Base-by-base conservation (phyloP, 2,113 vertebrate genomes). In the Phalacrocorax aristotelis region DNA sequence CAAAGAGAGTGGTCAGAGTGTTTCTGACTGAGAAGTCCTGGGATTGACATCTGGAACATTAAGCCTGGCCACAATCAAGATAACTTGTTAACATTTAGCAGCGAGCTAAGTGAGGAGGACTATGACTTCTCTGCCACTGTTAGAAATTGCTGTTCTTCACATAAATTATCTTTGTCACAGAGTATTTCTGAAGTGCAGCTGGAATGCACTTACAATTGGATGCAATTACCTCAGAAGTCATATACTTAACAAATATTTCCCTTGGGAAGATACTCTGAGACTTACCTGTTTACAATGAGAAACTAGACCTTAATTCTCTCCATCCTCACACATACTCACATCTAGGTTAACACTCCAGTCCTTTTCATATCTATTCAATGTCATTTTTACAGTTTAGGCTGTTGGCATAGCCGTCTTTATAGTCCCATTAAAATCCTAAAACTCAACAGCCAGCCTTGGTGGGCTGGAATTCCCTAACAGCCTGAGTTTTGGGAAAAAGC, bases 171-270 rank as follows among this genome's bases (percentile, higher is more conserved):
- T 87, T 93, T 92, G 82, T 76, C 75, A 87, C 17, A 22, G 34
- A 66, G 27, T 71, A 55, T 54, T 92, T 93, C 93, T 88, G 75
- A 90, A 96, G 78, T 71, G 46, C 7, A 27, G 17, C 27, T 86
- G 62, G n/a, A 96, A 90, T 83, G 32, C n/a, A 81, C 92, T 83
- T 77, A 66, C 34, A 90, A 42, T 81, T 95, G 89, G 25, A 94
- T 90, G 38, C 80, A 95, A 88, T 94, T 90, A 88, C 27, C 49
- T 95, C 84, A 93, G 51, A 94, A 95, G 85, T 83, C 82, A 93
- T 51, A 26, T 44, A 77, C 38, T 76, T 96, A 92, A 86, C 54
- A 74, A 94, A 77, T 77, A 83, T n/a, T 66, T 96, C 71, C 61
- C 60, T 64, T 0, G 8, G 65, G 87, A 96, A 82, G 60, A 48